These are phyloP conservation scores for Indicator indicator DNA, from an alignment of 2,113 vertebrate species.

Conservation along the genomic window DNA sequence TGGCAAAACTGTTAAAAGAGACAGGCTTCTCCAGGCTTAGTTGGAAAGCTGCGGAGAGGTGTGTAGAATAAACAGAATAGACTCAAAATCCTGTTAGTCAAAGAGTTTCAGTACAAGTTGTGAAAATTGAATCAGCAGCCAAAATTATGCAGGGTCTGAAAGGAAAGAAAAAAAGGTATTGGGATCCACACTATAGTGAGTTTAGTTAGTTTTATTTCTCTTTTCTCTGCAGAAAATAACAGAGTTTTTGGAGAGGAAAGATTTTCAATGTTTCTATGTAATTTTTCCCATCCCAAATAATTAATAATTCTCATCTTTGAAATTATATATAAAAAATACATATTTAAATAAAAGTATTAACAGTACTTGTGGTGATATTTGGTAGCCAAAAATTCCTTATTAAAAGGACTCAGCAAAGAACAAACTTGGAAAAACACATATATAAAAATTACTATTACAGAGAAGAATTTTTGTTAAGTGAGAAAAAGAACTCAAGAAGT, in stretches of 20 bases:
- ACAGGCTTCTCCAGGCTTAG: neutral
- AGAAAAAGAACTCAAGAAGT: neutral
- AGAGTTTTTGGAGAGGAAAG: neutral
- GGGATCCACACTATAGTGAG: neutral
- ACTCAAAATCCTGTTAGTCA: neutral
- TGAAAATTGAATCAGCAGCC: neutral
- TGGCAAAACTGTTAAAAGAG: neutral
- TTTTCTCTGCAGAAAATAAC: neutral
- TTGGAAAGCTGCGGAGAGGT: neutral
- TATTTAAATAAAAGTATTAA: neutral
- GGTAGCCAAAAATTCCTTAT: neutral
- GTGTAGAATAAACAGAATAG: neutral
- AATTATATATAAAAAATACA: neutral
- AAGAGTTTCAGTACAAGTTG: neutral
- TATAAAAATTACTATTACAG: neutral
- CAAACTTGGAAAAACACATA: neutral
- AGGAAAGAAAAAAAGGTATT: neutral
- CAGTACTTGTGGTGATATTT: neutral
- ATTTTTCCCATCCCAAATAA: neutral
- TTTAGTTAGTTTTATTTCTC: neutral
- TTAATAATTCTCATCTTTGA: neutral
- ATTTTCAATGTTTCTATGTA: neutral
- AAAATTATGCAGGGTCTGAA: neutral
- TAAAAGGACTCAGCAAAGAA: neutral
- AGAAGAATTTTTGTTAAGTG: neutral